A percentile compares a stretch with the other conserved stretches of the same genome.
Evolutionary conservation across 1,140 invertebrate genomes (phyloP).

Genomic region (Drosophila micromelanica): DNA sequence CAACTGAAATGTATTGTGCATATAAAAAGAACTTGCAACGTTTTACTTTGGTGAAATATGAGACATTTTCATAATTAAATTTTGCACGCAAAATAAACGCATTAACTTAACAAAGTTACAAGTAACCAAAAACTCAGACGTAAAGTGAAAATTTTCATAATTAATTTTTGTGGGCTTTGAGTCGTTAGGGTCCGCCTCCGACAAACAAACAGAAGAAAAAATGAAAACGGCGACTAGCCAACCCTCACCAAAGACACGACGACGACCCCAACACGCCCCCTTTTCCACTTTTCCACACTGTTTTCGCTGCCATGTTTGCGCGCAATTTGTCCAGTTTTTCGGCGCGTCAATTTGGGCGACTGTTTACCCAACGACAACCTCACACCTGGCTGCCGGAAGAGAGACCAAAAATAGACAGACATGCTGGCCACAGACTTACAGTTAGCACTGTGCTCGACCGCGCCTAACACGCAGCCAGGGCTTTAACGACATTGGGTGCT

Average conservation of each 20-base stretch:
- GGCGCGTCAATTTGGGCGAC: constrained; percentile 40
- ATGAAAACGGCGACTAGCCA: neutral
- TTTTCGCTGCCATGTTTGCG: constrained; percentile 50
- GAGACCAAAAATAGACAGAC: constrained; percentile 15
- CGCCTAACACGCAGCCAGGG: constrained; percentile 19
- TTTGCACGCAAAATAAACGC: constrained; percentile 64
- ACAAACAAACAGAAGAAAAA: too few species aligned
- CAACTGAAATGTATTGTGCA: neutral
- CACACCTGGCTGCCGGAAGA: constrained; percentile 21
- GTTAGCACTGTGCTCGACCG: constrained; percentile 22
- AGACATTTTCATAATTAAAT: constrained; percentile 65
- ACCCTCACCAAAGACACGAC: neutral
- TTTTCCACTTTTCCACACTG: too few species aligned
- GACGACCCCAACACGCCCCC: neutral
- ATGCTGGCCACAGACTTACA: constrained; percentile 17
- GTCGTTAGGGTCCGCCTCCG: constrained; percentile 14
- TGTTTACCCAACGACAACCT: constrained; percentile 28
- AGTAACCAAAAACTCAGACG: constrained; percentile 55
- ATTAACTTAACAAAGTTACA: constrained; percentile 64
- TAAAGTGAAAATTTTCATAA: constrained; percentile 77
- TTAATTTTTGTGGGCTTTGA: constrained; percentile 61
- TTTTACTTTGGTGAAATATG: constrained; percentile 42
- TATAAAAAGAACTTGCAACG: constrained; percentile 18
- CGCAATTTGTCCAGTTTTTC: constrained; percentile 59
- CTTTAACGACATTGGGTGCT: constrained; percentile 13